Base-by-base conservation (phyloP, 1,140 invertebrate genomes). In the Glossosoma conforme region DNA sequence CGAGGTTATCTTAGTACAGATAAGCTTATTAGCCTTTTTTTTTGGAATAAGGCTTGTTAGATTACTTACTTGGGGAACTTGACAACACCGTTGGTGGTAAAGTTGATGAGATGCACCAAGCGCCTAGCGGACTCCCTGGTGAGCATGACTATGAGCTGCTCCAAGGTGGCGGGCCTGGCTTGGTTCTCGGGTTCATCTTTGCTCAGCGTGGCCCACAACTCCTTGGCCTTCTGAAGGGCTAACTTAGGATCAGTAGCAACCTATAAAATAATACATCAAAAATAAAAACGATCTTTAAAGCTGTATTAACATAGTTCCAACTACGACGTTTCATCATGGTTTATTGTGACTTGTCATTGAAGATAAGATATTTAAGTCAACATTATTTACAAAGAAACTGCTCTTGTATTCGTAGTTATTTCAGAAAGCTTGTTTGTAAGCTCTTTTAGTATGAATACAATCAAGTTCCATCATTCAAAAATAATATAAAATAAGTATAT, bases 171-270 rank as follows among this genome's bases (percentile, higher is more conserved):
- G 0, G 87, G 87, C 37, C 85, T 77, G 1, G 84, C 82, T 67
- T 90, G 87, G 68, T 90, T 90, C 65, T 88, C 87, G 0, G 87
- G 87, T 60, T 91, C 87, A 14, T 86, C 80, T 49, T 81, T 67
- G 58, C 85, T 88, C 21, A 91, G 66, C 8, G 77, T 74, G 1
- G 62, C 62, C 82, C 86, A 89, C 5, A 89, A 61, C 53, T 83
- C 81, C 52, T 80, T 82, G 2, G 83, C 82, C 62, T 87, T 87
- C 60, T 82, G 69, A 61, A 80, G 74, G n/a, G 87, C 86, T 24
- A 82, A 64, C 56, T 79, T 86, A 1, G 87, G 87, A 68, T 89
- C 86, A 32, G 79, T 87, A 3, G 81, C 83, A 49, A 89, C 67
- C 86, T 89, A 58, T 6, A 60, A 20, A 37, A 13, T n/a, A 30